phyloP scores from a whole-genome alignment of 2,113 vertebrate species.

The Crotalus horridus region DNA sequence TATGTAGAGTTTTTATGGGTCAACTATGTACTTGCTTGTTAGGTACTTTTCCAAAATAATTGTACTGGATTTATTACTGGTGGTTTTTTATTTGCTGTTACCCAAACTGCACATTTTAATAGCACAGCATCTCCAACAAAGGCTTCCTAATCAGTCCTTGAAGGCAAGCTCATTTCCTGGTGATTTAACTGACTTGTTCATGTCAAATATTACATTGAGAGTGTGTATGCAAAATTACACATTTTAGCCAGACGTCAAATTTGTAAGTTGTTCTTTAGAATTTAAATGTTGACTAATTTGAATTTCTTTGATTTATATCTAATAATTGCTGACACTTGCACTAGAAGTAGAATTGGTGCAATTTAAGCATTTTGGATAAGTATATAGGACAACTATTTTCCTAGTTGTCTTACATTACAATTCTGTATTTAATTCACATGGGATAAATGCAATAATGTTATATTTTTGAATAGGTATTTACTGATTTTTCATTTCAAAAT shows the following conservation, averaged over 20 bases:
- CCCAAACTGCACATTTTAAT: neutral
- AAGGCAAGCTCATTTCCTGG: neutral
- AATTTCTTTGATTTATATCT: neutral
- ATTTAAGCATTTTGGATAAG: neutral
- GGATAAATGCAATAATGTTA: neutral
- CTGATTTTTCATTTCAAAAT: neutral
- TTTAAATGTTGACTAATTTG: neutral
- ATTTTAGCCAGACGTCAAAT: neutral
- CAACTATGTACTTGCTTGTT: neutral
- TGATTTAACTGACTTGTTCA: neutral
- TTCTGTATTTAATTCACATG: neutral
- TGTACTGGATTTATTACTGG: neutral
- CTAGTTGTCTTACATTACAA: neutral
- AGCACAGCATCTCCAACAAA: neutral
- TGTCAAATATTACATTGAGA: neutral
- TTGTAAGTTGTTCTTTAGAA: neutral
- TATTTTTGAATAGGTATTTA: neutral
- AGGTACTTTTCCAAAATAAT: neutral
- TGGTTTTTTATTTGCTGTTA: neutral
- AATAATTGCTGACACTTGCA: neutral
- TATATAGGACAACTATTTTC: neutral
- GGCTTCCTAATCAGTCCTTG: neutral
- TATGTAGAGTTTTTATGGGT: neutral
- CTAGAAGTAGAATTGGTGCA: neutral
- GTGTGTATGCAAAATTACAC: neutral